Percentiles rank a stretch among this genome's conserved stretches.
Evolutionary conservation across 2,113 vertebrate genomes (phyloP).

Genomic region (Micromys minutus): DNA sequence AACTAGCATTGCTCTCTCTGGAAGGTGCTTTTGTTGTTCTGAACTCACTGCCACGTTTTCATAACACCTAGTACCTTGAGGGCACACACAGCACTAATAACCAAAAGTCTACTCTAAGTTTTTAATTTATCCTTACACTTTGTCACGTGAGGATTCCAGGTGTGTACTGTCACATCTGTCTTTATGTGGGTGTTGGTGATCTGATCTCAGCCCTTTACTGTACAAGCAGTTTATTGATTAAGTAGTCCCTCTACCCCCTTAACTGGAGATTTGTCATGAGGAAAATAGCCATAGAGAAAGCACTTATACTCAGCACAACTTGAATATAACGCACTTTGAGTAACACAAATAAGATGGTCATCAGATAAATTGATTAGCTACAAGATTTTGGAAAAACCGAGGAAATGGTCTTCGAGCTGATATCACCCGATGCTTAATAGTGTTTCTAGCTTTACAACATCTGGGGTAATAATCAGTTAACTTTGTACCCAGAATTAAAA

Average conservation of each 20-base stretch:
- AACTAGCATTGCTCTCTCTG: slow-evolving; percentile 5
- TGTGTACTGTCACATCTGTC: not conserved
- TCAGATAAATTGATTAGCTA: not conserved
- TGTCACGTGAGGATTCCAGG: not conserved
- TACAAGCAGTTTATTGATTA: not conserved
- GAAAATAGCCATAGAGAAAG: not conserved
- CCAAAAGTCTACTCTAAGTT: slow-evolving; percentile 8
- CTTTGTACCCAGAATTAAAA: not conserved
- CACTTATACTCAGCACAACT: not conserved
- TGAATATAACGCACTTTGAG: not conserved
- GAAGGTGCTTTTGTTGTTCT: slow-evolving; percentile 23
- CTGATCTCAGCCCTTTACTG: not conserved
- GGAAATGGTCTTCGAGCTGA: not conserved
- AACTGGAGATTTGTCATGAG: not conserved
- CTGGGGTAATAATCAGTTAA: not conserved
- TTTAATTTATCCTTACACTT: not conserved
- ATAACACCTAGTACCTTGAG: not conserved
- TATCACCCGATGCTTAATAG: not conserved
- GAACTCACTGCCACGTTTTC: not conserved
- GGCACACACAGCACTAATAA: not conserved
- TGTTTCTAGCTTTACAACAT: not conserved
- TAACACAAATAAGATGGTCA: not conserved
- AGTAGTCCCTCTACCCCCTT: not conserved
- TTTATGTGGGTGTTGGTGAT: not conserved
- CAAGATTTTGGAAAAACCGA: not conserved